Percentiles rank a stretch among this genome's conserved stretches.
Conservation (phyloP, 1,140 invertebrate genomes). For the Thereuonema tuberculata region DNA sequence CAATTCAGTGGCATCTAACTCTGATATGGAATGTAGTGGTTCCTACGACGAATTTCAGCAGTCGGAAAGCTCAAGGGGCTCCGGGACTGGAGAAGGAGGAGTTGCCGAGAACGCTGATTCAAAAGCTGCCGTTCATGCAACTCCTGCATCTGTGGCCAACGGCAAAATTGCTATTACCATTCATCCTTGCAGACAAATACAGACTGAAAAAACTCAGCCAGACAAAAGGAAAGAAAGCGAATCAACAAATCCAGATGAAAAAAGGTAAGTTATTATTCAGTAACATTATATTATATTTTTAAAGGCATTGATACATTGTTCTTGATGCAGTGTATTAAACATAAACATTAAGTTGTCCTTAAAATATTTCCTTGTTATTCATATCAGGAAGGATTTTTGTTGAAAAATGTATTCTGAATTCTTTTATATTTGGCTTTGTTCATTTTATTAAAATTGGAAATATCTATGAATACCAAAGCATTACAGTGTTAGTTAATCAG, state of each 20-base stretch:
- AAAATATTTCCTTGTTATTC: no score
- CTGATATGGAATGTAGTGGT: slow-evolving; percentile 4
- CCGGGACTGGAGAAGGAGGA: not conserved
- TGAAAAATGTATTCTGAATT: no score
- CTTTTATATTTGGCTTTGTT: no score
- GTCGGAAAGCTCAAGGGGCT: not conserved
- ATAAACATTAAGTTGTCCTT: no score
- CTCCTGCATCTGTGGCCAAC: not conserved
- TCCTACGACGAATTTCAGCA: slow-evolving; percentile 1
- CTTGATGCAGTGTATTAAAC: no score
- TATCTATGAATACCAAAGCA: no score
- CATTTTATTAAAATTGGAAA: no score
- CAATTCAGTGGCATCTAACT: not conserved
- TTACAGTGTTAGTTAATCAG: no score
- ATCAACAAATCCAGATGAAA: not conserved
- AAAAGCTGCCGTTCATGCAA: not conserved
- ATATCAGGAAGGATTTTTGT: no score
- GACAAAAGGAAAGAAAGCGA: not conserved
- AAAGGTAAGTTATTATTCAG: not conserved
- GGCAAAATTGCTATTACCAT: not conserved
- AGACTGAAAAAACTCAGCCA: no score
- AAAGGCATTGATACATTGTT: no score
- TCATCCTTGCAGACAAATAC: no score
- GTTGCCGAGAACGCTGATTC: not conserved
- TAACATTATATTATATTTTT: not conserved